Base-by-base conservation (phyloP, 2,113 vertebrate genomes). In the Telmatochromis sp. region DNA sequence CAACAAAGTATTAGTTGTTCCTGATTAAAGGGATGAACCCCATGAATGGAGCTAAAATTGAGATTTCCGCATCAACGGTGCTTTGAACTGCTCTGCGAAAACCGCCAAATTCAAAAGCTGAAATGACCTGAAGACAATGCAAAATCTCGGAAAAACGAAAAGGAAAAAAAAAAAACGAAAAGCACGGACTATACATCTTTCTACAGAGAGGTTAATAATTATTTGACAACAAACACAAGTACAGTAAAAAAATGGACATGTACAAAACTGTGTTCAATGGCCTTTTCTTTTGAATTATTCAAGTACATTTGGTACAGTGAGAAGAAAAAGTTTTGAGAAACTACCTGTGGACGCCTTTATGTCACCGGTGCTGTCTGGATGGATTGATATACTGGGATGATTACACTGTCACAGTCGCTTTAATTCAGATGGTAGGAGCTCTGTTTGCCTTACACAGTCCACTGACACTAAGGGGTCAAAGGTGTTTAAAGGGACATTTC, bases 271-370 rank as follows among this genome's bases (percentile, higher is more conserved):
- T 96, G 94, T 95, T 94, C 94, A 94, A 96, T 96, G 95, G 95
- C 96, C 93, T 95, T 92, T 94, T 93, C 91, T 94, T 89, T 94
- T 93, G 88, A 87, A 86, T 91, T 91, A 93, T 96, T 97, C 96
- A 97, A 97, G 96, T 97, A 96, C 90, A 92, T 96, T 96, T 94
- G 93, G 91, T 96, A 96, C 95, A 96, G 95, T 95, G 94, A 96
- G 94, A 91, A 75, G 83, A 91, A 93, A 65, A 92, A 83, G 86
- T 87, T 78, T 75, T 65, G 50, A 91, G 85, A 92, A 87, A 86
- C 90, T 84, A 84, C 91, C 89, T 93, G 75, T 87, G 89, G 84
- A 92, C 83, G 82, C 88, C 83, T 90, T 68, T 68, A 83, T 84
- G 86, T 91, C 89, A 87, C 80, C 19, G 68, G 23, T 84, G 85